Evolutionary conservation across 2,797 vertebrate genomes (phyloP).

Genomic region (Megaceryle alcyon): DNA sequence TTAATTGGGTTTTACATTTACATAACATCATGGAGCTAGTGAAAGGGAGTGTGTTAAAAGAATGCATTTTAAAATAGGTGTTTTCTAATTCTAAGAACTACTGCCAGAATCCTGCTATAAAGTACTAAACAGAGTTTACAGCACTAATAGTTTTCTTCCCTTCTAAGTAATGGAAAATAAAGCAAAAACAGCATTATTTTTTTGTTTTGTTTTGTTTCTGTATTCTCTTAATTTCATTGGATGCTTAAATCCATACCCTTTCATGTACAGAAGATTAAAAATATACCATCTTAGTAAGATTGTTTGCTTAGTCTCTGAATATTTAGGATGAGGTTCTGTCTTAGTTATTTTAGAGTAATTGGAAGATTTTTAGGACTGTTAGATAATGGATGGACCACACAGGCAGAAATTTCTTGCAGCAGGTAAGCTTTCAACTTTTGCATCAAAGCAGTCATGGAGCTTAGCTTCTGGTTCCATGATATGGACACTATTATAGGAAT

Average conservation of each 20-base stretch:
- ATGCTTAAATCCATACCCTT: background rate
- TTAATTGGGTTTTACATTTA: background rate
- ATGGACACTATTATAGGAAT: background rate
- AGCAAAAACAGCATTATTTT: accelerated
- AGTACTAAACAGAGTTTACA: background rate
- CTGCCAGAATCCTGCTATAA: background rate
- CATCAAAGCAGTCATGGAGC: background rate
- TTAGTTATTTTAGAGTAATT: background rate
- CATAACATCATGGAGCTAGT: background rate
- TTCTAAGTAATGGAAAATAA: background rate
- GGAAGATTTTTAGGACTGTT: background rate
- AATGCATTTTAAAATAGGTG: background rate
- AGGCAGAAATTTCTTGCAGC: background rate
- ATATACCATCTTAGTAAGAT: background rate
- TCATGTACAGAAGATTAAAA: background rate
- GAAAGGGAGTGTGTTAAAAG: background rate
- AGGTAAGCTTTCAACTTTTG: background rate
- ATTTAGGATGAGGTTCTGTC: background rate
- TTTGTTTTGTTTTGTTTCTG: background rate
- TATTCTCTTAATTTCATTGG: background rate
- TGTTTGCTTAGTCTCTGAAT: background rate
- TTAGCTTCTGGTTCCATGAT: background rate
- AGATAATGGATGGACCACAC: background rate
- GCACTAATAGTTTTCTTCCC: background rate
- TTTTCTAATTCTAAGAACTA: background rate